Evolutionary conservation across 2,888 invertebrate species (phyloP).

Genomic region (Sericinus montela): DNA sequence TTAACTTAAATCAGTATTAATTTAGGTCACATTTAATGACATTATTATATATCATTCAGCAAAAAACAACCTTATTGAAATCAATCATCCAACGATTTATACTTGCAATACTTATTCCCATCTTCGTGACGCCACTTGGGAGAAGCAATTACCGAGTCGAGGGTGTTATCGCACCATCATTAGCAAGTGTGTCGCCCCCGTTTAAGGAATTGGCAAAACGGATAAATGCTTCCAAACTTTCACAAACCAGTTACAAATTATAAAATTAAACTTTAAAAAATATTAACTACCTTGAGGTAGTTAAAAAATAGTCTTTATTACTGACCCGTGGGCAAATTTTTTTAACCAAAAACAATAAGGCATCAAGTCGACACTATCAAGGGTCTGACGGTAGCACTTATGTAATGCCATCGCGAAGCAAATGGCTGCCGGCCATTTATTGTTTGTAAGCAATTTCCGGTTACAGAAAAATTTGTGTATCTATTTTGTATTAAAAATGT

Average conservation of each 20-base stretch:
- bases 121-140: slow-evolving; percentile 17
- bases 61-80: not conserved
- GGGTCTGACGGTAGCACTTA: too few relatives aligned
- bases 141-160: slow-evolving; percentile 48
- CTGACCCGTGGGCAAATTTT: too few relatives aligned
- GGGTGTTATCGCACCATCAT: slow-evolving; percentile 51
- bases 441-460: too few relatives aligned
- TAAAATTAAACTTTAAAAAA: slow-evolving; percentile 38
- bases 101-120: slow-evolving; percentile 20
- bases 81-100: not conserved
- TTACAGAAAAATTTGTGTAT: too few relatives aligned
- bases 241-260: slow-evolving; percentile 61
- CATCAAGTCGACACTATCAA: too few relatives aligned
- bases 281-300: too few relatives aligned
- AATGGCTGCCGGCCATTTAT: too few relatives aligned
- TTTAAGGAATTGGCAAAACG: slow-evolving; percentile 55
- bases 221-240: slow-evolving; percentile 53
- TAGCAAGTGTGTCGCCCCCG: slow-evolving; percentile 48
- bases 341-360: too few relatives aligned
- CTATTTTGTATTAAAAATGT: too few relatives aligned
- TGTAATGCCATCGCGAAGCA: too few relatives aligned
- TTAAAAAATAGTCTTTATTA: too few relatives aligned
- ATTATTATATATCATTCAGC: too few relatives aligned
- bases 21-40: not conserved
- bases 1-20: not conserved